Percentiles rank a stretch among this genome's conserved stretches.
Conservation (phyloP, 2,888 invertebrate species). For the Scaptomyza polygonia region DNA sequence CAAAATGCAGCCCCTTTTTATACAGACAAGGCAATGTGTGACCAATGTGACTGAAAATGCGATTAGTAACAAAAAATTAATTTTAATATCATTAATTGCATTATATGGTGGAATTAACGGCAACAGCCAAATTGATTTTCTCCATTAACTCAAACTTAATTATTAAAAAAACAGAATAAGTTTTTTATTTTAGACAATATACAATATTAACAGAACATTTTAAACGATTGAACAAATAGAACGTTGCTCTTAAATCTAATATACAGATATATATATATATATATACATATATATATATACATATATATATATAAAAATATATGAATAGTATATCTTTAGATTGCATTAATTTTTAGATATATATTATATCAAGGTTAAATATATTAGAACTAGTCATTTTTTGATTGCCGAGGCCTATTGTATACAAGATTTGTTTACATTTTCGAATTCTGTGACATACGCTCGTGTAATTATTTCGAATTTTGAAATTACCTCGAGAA, state of each 20-base stretch:
- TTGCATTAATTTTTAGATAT: too few species aligned
- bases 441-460: slow-evolving; percentile 53
- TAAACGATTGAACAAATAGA: too few species aligned
- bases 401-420: slow-evolving; percentile 35
- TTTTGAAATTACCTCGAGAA: slow-evolving; percentile 65
- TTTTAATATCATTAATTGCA: not conserved
- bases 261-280: too few species aligned
- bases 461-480: slow-evolving; percentile 72
- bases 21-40: not conserved
- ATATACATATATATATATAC: too few species aligned
- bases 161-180: too few species aligned
- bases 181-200: too few species aligned
- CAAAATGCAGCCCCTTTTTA: not conserved
- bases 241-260: too few species aligned
- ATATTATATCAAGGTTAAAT: slow-evolving; percentile 46
- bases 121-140: too few species aligned
- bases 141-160: too few species aligned
- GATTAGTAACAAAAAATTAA: not conserved
- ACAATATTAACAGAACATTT: too few species aligned
- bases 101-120: too few species aligned
- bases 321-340: not conserved
- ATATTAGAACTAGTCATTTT: slow-evolving; percentile 21
- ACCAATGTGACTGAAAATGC: not conserved
- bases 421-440: slow-evolving; percentile 56
- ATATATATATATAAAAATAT: too few species aligned